phyloP scores from a whole-genome alignment of 2,888 invertebrate genomes.

The Brachypterus glaber region DNA sequence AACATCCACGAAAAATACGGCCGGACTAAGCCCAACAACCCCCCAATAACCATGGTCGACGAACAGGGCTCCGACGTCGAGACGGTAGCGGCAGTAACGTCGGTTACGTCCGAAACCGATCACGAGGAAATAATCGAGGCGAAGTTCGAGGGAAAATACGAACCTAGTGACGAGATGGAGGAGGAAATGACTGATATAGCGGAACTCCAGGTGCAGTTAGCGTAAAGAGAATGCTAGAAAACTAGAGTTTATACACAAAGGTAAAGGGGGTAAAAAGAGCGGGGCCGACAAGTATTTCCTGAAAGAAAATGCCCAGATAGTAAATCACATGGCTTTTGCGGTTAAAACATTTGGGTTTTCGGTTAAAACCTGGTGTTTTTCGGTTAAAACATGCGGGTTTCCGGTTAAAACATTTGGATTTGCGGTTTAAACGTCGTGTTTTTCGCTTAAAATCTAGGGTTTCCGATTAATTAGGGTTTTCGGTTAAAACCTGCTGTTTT shows the following conservation, averaged over 20 bases:
- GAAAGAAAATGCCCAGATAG: no score
- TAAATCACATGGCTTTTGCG: no score
- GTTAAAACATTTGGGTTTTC: no score
- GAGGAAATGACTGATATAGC: slow-evolving; percentile 38
- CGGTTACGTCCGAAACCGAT: slow-evolving; percentile 19
- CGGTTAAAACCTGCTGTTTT: no score
- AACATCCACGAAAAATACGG: slow-evolving; percentile 85
- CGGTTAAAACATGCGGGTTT: no score
- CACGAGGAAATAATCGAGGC: slow-evolving; percentile 33
- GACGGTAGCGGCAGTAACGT: slow-evolving; percentile 20
- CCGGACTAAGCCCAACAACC: slow-evolving; percentile 42
- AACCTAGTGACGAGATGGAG: slow-evolving; percentile 25
- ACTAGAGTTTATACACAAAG: not conserved
- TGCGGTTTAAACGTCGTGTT: no score
- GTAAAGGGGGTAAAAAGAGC: not conserved
- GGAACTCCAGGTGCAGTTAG: slow-evolving; percentile 38
- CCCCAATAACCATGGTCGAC: slow-evolving; percentile 28
- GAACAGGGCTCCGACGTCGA: slow-evolving; percentile 17
- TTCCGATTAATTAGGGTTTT: no score
- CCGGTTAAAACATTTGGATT: no score
- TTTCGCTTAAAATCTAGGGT: no score
- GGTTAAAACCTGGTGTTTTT: no score
- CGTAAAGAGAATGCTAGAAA: slow-evolving; percentile 24
- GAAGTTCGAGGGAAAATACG: slow-evolving; percentile 34
- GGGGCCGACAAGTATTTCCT: not conserved